Percentiles rank a stretch among this genome's conserved stretches.
phyloP scores from a whole-genome alignment of 2,888 invertebrate species.

The Nemotelus nigrinus region DNA sequence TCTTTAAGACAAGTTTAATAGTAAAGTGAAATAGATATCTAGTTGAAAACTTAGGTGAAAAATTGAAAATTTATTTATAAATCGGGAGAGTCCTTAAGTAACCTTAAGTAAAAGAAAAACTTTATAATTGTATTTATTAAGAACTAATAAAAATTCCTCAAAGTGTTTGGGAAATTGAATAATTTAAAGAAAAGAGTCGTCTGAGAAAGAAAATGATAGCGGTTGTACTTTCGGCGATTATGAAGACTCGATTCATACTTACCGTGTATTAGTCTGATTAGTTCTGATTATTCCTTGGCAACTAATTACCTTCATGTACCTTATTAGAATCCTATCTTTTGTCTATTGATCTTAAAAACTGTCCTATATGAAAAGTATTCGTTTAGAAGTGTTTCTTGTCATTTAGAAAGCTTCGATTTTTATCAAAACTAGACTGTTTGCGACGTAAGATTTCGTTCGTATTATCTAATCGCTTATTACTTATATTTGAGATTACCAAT shows the following conservation, averaged over 20 bases:
- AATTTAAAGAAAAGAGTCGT: no score
- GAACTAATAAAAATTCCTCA: conserved; percentile 22
- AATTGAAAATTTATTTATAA: conserved; percentile 42
- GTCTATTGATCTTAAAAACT: not conserved
- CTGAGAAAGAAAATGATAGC: no score
- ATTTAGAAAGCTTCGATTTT: no score
- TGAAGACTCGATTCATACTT: no score
- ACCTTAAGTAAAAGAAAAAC: conserved; percentile 27
- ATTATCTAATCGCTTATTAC: not conserved
- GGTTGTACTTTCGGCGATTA: no score
- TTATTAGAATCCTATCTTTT: conserved; percentile 11
- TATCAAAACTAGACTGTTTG: no score
- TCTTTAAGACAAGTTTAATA: conserved; percentile 49
- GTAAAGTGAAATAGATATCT: conserved; percentile 44
- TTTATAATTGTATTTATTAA: conserved; percentile 38
- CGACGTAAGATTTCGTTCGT: not conserved
- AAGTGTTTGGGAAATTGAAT: no score
- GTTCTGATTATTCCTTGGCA: not conserved
- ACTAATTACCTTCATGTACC: conserved; percentile 23
- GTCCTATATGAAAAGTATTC: not conserved
- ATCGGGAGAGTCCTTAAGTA: conserved; percentile 37
- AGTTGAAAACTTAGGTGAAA: conserved; percentile 46
- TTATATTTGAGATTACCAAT: conserved; percentile 36
- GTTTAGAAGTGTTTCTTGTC: not conserved
- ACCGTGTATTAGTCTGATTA: not conserved